Base-by-base conservation (phyloP, 2,888 invertebrate species). In the Chromoteleia sp. region DNA sequence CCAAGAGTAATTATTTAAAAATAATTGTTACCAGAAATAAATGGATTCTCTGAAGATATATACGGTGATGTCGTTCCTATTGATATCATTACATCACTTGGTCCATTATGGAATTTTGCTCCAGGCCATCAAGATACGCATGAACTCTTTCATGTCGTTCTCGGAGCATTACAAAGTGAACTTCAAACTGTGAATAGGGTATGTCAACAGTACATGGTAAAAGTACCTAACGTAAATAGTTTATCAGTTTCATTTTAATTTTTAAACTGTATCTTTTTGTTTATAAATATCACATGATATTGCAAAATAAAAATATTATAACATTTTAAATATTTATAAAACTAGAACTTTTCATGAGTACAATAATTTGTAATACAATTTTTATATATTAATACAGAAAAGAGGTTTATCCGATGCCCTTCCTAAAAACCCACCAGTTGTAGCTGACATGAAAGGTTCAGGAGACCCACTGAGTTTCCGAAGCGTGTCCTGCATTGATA, bases 51-150 rank as follows among this genome's bases (percentile, higher is more conserved):
- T 1, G 89, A 89, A 2, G 89, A 91, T 76, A 54, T 90, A 0
- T 90, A 89, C 70, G 88, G 89, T 3, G 89, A 89, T 73, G 87
- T 91, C 6, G 87, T 88, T 12, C 91, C 91, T 6, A 81, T 89
- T 17, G 90, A 91, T 77, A 85, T 90, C 19, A 91, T 91, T 76
- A 88, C 95, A 80, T 95, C 97, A 0, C 92, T 98, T 4, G 93
- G 95, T 17, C 93, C 94, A 0, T 93, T 96, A 0, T 98, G 98
- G 98, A 95, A 96, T 52, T 97, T 98, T 85, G 96, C 97, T 0
- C 94, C 95, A 17, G 97, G 97, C 84, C 97, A 98, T 92, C 96
- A 98, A 92, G 99, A 99, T 92, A 97, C 98, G 0, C 98, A 98
- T 90, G 98, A 99, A 92, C 92, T 99, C 61, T 95, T 98, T 86